Conservation (phyloP, 2,113 vertebrate genomes). For the Mobula hypostoma region DNA sequence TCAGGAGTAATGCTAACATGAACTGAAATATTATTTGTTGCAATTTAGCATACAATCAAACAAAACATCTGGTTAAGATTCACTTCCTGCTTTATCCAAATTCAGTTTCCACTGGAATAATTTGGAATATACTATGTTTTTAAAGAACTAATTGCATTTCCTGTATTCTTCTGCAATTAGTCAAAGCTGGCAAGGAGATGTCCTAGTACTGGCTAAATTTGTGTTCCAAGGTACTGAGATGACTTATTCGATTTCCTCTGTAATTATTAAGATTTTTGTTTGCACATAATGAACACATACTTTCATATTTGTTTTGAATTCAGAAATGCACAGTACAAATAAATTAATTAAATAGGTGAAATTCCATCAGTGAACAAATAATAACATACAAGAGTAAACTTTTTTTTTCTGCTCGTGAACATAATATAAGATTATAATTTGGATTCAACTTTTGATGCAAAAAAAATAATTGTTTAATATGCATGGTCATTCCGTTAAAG, state of each 20-base stretch:
- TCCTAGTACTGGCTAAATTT: background rate
- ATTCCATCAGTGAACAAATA: background rate
- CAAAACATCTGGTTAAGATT: background rate
- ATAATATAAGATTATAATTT: background rate
- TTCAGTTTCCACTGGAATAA: background rate
- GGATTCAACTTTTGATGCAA: background rate
- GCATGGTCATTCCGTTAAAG: background rate
- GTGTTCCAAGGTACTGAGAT: background rate
- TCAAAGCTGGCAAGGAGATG: no score
- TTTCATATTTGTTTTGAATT: background rate
- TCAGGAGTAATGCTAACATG: background rate
- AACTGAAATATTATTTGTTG: background rate
- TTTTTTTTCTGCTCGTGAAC: background rate
- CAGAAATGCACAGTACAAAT: background rate
- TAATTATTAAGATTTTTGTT: slow-evolving; percentile 8
- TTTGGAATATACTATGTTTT: background rate
- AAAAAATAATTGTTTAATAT: background rate
- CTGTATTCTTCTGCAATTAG: background rate
- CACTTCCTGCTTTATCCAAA: background rate
- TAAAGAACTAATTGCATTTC: background rate
- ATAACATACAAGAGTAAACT: background rate
- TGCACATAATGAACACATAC: no score
- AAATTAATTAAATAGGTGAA: background rate
- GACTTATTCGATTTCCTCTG: background rate
- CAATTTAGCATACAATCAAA: background rate